A percentile compares a stretch with the other conserved stretches of the same genome.
Conservation (phyloP, 1,140 invertebrate genomes). For the Chironomus striatipennis region DNA sequence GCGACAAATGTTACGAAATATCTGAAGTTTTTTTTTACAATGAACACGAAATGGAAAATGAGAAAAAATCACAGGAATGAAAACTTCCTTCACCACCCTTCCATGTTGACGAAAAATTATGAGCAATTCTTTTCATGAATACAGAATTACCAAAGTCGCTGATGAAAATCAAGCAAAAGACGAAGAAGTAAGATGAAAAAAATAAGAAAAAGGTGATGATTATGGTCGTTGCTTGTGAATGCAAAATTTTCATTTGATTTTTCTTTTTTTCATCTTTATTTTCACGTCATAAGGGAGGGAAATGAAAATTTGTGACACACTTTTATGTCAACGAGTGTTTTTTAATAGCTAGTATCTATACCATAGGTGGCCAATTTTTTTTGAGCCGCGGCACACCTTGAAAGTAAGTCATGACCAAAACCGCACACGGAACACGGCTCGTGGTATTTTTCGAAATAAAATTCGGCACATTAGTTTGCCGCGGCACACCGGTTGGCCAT, state of each 20-base stretch:
- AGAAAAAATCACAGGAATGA: background rate
- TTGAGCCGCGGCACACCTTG: too few relatives aligned
- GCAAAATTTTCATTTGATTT: background rate
- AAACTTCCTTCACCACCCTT: background rate
- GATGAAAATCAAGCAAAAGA: background rate
- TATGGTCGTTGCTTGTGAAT: constrained; percentile 16
- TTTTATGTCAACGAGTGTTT: too few relatives aligned
- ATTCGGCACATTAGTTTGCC: too few relatives aligned
- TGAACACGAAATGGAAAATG: background rate
- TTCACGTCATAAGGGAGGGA: too few relatives aligned
- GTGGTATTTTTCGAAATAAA: too few relatives aligned
- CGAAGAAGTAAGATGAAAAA: background rate
- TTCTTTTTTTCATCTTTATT: background rate
- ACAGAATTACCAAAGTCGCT: background rate
- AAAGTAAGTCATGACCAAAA: too few relatives aligned
- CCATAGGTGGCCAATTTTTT: too few relatives aligned
- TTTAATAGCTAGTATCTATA: too few relatives aligned
- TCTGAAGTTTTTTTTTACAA: background rate
- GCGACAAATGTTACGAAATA: too few relatives aligned
- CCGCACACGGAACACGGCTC: too few relatives aligned
- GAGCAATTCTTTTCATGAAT: constrained; percentile 5
- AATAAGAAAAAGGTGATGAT: background rate
- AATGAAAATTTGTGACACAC: too few relatives aligned
- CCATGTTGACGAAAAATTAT: constrained; percentile 18
- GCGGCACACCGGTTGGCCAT: too few relatives aligned